Base-by-base conservation (phyloP, 2,797 vertebrate genomes). In the Phrynocephalus vlangalii region DNA sequence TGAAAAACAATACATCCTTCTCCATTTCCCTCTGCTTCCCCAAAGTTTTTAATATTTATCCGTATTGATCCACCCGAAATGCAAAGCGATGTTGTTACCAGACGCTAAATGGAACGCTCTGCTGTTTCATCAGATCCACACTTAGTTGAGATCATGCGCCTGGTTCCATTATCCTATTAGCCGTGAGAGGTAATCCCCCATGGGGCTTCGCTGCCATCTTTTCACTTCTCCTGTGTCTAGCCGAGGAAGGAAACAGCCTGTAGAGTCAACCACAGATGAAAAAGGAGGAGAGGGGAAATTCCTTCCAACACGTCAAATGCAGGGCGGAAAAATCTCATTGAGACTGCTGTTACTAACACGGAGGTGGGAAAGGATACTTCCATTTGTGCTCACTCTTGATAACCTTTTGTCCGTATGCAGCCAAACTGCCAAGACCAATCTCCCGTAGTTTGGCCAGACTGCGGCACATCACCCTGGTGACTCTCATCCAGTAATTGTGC, bases 81-180 rank as follows among this genome's bases (percentile, higher is more conserved):
- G 79, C 86, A 67, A 81, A 76, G 73, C 52, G 52, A 79, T 66
- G 75, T 78, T 82, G 86, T 50, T 86, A 88, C 70, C 79, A 79
- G 87, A 81, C 71, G 50, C 75, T 85, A 83, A 87, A 83, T 48
- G n/a, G 79, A 79, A 48, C 75, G 67, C 71, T 82, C 33, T 66
- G 60, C 89, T 30, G 70, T 83, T 90, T 88, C 91, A 91, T 86
- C 86, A 90, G 72, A 60, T 82, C 82, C 77, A 87, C 83, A 24
- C 84, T 87, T 77, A 87, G 83, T 88, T 52, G 48, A 60, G 72
- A 89, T 84, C 75, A 38, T n/a, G 68, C 90, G 89, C 86, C 75
- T 76, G 85, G 87, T 44, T 92, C 93, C 89, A 86, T 90, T 92
- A 87, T 82, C 86, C 66, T 85, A 76, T 88, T 86, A 91, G 84